Base-by-base conservation (phyloP, 2,888 invertebrate genomes). In the Drosophila cracens region DNA sequence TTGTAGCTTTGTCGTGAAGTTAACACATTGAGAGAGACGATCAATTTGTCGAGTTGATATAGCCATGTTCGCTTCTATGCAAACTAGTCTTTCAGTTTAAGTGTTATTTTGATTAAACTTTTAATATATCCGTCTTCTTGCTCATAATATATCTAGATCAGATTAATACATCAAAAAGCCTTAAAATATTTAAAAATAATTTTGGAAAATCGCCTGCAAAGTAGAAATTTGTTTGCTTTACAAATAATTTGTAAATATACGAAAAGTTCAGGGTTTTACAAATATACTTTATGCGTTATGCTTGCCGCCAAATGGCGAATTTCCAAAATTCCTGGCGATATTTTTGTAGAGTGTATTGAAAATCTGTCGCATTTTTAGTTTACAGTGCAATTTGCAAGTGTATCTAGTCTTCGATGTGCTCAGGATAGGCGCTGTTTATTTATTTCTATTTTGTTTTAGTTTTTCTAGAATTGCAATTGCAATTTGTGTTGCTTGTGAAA, bases 401-500 rank as follows among this genome's bases (percentile, higher is more conserved):
- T 46, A 46, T 46, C 25, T 25, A 16, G 46, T 25, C 16, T 46
- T 46, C 46, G 46, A 46, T 46, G 16, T 46, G 46, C 4, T 16
- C 8, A 46, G 46, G 4, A 16, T 16, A 16, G 16, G 1, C 25
- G 1, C 4, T 16, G 16, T 8, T 40, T 46, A 16, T 16, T 53
- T 25, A 25, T 34, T 29, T 10, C 0, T 27, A 13, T 27, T 38
- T 38, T 27, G 25, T 25, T 56, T 29, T 2, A 4, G 4, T 4
- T 49, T 25, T 31, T 10, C 8, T 11, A 51, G 27, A 72, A 64
- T 36, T 66, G 53, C 71, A 63, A n/a, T 52, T 52, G 57, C 52
- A 21, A 13, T 69, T 60, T 64, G 54, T 62, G 65, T 64, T 48
- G 36, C 48, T 64, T 52, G 63, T 57, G 67, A 57, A 69, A 80